A percentile compares a stretch with the other conserved stretches of the same genome.
These are phyloP conservation scores for Labroides dimidiatus DNA, from an alignment of 2,797 vertebrate species.

Conservation along the genomic window DNA sequence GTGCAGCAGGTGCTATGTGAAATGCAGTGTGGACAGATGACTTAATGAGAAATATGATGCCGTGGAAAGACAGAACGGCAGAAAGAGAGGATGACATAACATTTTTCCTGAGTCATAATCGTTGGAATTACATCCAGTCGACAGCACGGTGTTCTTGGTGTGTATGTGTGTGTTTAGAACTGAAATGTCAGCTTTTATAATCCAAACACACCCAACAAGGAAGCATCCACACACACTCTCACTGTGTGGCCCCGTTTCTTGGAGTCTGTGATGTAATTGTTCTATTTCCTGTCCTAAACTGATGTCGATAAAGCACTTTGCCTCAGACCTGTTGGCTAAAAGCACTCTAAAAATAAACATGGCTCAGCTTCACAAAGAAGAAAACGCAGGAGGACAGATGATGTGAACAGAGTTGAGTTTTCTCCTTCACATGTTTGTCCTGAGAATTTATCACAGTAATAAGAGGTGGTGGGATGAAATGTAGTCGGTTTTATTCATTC, in stretches of 20 bases:
- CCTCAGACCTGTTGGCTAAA: constrained; percentile 43
- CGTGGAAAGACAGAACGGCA: background rate
- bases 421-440: too few species aligned
- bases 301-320: constrained; percentile 40
- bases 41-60: constrained; percentile 19
- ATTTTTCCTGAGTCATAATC: constrained; percentile 24
- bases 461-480: too few species aligned
- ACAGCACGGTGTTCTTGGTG: background rate
- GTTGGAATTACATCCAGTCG: constrained; percentile 2
- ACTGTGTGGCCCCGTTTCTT: constrained; percentile 29
- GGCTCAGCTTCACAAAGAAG: constrained; percentile 36
- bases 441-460: too few species aligned
- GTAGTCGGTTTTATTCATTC: too few species aligned
- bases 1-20: constrained; percentile 22
- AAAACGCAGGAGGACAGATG: constrained; percentile 16
- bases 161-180: background rate
- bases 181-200: constrained; percentile 21
- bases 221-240: background rate
- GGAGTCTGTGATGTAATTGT: constrained; percentile 50
- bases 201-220: background rate
- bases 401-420: background rate
- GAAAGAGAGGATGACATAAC: constrained; percentile 12
- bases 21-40: constrained; percentile 7
- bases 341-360: constrained; percentile 43
- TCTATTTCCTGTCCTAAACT: constrained; percentile 38